A percentile compares a stretch with the other conserved stretches of the same genome.
Evolutionary conservation across 2,888 invertebrate species (phyloP).

Genomic region (Pardosa pseudoannulata): DNA sequence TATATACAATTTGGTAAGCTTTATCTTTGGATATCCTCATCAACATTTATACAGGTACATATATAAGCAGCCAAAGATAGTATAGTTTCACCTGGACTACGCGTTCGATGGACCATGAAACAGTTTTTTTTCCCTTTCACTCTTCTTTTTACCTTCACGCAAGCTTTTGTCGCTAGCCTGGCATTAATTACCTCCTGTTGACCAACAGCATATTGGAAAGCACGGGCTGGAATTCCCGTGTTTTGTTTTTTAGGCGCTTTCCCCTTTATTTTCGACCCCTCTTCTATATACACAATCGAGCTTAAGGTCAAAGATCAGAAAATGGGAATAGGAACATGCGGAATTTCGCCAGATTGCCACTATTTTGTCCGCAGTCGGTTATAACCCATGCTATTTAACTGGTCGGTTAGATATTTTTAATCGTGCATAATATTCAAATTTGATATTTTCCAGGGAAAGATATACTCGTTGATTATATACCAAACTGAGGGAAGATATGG

Average conservation of each 20-base stretch:
- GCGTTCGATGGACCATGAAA: background rate
- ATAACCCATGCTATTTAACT: no score
- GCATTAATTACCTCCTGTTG: background rate
- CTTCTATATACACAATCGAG: background rate
- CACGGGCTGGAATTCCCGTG: slow-evolving; percentile 1
- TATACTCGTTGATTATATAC: no score
- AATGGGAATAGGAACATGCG: background rate
- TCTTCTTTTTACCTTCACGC: background rate
- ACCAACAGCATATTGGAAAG: background rate
- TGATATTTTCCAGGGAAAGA: no score
- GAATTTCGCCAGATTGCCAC: no score
- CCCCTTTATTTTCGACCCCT: background rate
- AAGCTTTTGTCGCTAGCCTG: background rate
- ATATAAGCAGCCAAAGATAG: background rate
- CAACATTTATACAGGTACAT: background rate
- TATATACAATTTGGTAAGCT: no score
- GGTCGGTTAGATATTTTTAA: no score
- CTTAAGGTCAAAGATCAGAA: background rate
- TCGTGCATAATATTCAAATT: no score
- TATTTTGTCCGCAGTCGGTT: no score
- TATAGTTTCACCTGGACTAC: background rate
- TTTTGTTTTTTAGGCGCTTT: background rate
- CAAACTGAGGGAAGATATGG: no score
- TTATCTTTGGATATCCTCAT: background rate
- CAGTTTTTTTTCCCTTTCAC: background rate